phyloP scores from a whole-genome alignment of 2,888 invertebrate genomes.

The Malthinus seriepunctatus region DNA sequence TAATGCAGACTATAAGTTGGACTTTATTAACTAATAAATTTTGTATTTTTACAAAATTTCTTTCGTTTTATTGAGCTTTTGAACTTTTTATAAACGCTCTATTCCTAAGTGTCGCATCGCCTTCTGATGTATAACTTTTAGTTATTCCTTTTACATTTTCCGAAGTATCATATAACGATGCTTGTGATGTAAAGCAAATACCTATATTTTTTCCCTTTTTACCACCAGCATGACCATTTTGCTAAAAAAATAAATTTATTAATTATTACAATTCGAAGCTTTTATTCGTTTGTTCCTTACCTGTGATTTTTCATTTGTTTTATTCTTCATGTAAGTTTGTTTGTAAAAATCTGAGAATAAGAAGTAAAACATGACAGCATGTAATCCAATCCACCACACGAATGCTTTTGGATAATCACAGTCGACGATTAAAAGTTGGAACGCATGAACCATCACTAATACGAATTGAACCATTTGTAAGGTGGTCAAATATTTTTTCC shows the following conservation, averaged over 20 bases:
- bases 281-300: too few relatives aligned
- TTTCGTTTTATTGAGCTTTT: slow-evolving; percentile 2
- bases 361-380: slow-evolving; percentile 91
- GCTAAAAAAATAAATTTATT: background rate
- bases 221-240: slow-evolving; percentile 11
- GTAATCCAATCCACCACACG: slow-evolving; percentile 89
- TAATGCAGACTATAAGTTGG: background rate
- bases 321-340: slow-evolving; percentile 67
- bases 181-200: slow-evolving; percentile 49
- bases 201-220: slow-evolving; percentile 39
- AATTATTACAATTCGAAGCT: background rate
- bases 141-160: slow-evolving; percentile 52
- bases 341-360: slow-evolving; percentile 92
- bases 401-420: slow-evolving; percentile 90
- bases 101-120: slow-evolving; percentile 54
- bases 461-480: slow-evolving; percentile 94
- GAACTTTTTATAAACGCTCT: slow-evolving; percentile 56
- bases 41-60: background rate
- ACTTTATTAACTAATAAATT: too few relatives aligned
- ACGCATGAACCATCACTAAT: slow-evolving; percentile 84
- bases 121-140: slow-evolving; percentile 57
- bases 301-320: background rate
- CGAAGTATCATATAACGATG: slow-evolving; percentile 51
- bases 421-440: slow-evolving; percentile 84
- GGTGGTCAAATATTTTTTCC: slow-evolving; percentile 92